phyloP scores from a whole-genome alignment of 1,140 invertebrate genomes.

The Caenorhabditis tropicalis region DNA sequence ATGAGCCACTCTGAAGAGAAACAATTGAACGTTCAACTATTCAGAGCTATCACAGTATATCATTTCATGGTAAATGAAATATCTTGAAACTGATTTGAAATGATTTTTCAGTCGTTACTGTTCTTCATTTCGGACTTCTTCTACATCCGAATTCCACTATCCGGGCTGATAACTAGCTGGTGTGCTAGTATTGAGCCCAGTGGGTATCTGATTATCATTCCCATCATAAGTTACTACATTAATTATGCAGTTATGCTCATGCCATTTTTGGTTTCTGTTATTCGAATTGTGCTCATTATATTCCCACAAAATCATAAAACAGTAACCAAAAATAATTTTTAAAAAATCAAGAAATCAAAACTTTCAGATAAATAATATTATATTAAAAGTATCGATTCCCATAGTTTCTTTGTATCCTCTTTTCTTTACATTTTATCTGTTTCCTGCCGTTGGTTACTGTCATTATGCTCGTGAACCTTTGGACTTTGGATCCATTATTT shows the following conservation, averaged over 20 bases:
- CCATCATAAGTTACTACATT: background rate
- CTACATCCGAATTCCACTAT: background rate
- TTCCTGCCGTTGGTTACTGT: too few species aligned
- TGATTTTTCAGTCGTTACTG: background rate
- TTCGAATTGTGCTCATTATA: background rate
- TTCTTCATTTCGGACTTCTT: background rate
- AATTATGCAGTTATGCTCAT: background rate
- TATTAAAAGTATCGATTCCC: background rate
- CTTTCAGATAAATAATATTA: background rate
- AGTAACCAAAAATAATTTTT: background rate
- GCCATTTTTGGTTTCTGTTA: background rate
- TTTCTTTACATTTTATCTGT: too few species aligned
- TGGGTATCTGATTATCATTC: background rate
- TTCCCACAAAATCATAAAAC: background rate
- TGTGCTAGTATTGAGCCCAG: background rate
- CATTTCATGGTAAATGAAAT: background rate
- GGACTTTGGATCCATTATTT: too few species aligned
- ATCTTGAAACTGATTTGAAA: background rate
- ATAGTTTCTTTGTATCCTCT: background rate
- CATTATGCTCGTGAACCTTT: too few species aligned
- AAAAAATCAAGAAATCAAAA: background rate
- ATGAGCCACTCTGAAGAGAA: background rate
- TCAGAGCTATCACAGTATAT: background rate
- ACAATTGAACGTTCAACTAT: background rate
- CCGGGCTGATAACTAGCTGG: background rate